phyloP scores from a whole-genome alignment of 2,113 vertebrate species.

The Protobothrops flavoviridis region DNA sequence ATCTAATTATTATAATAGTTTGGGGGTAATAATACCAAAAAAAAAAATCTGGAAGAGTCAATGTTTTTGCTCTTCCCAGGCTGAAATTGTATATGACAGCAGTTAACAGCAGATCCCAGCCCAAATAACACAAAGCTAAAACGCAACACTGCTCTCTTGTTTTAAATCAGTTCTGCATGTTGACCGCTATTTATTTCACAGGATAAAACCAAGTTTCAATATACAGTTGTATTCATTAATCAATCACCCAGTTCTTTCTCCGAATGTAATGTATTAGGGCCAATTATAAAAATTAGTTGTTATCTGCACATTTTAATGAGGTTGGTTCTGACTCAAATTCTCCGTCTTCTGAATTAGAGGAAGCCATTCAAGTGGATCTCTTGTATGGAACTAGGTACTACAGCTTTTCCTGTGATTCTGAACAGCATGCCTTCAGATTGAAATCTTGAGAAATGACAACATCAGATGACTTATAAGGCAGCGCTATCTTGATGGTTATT shows the following conservation, averaged over 20 bases:
- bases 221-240: neutral
- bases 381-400: neutral
- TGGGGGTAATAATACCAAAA: neutral
- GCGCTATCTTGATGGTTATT: neutral
- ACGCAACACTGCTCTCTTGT: neutral
- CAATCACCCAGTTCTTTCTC: neutral
- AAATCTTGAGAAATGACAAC: neutral
- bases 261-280: neutral
- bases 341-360: neutral
- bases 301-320: neutral
- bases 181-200: neutral
- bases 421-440: neutral
- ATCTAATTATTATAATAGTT: conserved; percentile 18
- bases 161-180: neutral
- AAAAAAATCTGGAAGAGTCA: neutral
- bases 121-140: neutral
- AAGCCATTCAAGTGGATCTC: neutral
- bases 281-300: neutral
- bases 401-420: neutral
- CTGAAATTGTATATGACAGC: neutral
- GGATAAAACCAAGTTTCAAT: neutral
- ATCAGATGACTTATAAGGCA: neutral
- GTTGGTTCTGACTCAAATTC: neutral
- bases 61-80: neutral
- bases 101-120: neutral